Conservation (phyloP, 2,797 vertebrate species). For the Periophthalmus magnuspinnatus region DNA sequence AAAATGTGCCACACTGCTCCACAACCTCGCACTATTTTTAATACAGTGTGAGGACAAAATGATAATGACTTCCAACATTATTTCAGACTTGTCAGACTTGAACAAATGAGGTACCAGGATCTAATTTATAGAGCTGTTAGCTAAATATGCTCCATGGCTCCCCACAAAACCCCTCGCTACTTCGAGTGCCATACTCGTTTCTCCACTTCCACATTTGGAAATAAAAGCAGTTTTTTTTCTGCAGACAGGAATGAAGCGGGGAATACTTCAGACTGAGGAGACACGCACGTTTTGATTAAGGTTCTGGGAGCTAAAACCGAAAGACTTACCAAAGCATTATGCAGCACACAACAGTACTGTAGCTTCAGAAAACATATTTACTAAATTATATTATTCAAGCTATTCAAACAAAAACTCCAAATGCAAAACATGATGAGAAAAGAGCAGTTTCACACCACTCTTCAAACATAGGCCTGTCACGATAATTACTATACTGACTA, state of each 20-base stretch:
- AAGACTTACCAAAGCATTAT: neutral
- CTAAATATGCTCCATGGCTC: slow-evolving; percentile 23
- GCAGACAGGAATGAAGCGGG: slow-evolving; percentile 14
- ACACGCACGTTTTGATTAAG: slow-evolving; percentile 15
- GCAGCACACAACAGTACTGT: too few species aligned
- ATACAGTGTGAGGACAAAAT: neutral
- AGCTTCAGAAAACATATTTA: too few species aligned
- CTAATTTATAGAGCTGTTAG: slow-evolving; percentile 33
- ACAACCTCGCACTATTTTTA: neutral
- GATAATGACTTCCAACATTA: neutral
- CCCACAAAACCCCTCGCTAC: slow-evolving; percentile 4
- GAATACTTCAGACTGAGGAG: slow-evolving; percentile 8
- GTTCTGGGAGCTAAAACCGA: neutral
- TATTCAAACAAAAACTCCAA: too few species aligned
- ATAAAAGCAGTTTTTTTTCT: slow-evolving; percentile 2
- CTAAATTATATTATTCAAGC: too few species aligned
- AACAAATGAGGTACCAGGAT: slow-evolving; percentile 16
- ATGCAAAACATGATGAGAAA: too few species aligned
- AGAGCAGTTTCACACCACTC: too few species aligned
- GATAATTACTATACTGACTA: too few species aligned
- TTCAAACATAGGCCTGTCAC: too few species aligned
- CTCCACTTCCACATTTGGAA: slow-evolving; percentile 23
- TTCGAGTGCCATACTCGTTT: slow-evolving; percentile 7
- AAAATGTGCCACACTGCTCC: neutral
- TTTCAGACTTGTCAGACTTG: neutral